Conservation (phyloP, 2,888 invertebrate genomes). For the Brachyopa scutellaris region DNA sequence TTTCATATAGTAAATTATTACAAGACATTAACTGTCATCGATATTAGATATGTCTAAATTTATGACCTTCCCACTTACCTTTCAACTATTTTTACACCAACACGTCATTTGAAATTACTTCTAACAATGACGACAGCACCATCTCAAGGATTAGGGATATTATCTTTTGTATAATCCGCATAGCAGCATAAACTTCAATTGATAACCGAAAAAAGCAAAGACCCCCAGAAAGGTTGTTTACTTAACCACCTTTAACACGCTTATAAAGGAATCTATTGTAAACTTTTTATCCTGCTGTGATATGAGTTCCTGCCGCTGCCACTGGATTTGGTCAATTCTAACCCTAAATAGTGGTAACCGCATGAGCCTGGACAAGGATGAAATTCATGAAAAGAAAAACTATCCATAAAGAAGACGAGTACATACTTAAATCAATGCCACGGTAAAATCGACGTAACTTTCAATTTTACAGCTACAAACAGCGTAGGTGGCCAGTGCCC, state of each 20-base stretch:
- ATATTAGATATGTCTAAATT: no score
- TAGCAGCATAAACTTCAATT: background rate
- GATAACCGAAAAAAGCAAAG: background rate
- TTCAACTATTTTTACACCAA: no score
- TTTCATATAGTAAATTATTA: background rate
- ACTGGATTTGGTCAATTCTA: slow-evolving; percentile 10
- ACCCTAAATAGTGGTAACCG: slow-evolving; percentile 33
- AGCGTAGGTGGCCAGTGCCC: background rate
- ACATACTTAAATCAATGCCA: slow-evolving; percentile 23
- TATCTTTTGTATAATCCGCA: background rate
- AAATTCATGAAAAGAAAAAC: slow-evolving; percentile 24
- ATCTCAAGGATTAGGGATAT: no score
- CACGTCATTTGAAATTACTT: background rate
- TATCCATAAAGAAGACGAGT: background rate
- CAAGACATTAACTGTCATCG: background rate
- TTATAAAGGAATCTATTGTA: no score
- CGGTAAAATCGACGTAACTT: background rate
- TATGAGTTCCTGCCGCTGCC: no score
- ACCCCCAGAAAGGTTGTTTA: background rate
- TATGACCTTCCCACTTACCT: no score
- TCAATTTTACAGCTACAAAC: slow-evolving; percentile 14
- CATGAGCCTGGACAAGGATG: background rate
- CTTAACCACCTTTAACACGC: background rate
- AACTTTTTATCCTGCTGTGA: no score
- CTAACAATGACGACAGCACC: background rate